phyloP scores from a whole-genome alignment of 2,113 vertebrate genomes.

The Okapia johnstoni region DNA sequence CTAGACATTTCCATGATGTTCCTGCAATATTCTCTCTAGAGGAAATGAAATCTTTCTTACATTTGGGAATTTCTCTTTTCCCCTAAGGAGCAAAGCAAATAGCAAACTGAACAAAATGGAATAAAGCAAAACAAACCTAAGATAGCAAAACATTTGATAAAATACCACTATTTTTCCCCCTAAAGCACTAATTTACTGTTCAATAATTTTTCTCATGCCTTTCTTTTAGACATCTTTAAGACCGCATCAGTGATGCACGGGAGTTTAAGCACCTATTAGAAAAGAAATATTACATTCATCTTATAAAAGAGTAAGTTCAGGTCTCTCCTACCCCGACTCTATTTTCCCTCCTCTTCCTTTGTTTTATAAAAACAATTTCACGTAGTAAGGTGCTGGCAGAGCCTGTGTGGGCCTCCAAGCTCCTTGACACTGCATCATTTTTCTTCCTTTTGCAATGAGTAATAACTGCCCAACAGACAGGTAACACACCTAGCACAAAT shows the following conservation, averaged over 20 bases:
- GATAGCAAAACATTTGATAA: neutral
- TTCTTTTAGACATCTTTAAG: neutral
- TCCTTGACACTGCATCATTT: neutral
- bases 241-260: neutral
- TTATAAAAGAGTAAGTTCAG: neutral
- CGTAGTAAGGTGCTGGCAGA: neutral
- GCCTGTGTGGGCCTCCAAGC: neutral
- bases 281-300: neutral
- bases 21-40: neutral
- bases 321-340: too few relatives aligned
- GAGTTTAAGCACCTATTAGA: neutral
- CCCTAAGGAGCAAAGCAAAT: slow-evolving; percentile 40
- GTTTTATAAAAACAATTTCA: neutral
- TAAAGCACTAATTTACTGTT: neutral
- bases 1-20: neutral
- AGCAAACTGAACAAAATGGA: slow-evolving; percentile 27
- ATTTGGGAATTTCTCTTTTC: slow-evolving; percentile 7
- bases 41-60: slow-evolving; percentile 20
- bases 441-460: neutral
- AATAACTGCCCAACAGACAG: neutral
- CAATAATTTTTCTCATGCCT: neutral
- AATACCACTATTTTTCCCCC: neutral
- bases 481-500: neutral
- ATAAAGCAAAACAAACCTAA: slow-evolving; percentile 26
- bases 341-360: neutral